Conservation (phyloP, 2,888 invertebrate species). For the Dorcus parallelipipedus region DNA sequence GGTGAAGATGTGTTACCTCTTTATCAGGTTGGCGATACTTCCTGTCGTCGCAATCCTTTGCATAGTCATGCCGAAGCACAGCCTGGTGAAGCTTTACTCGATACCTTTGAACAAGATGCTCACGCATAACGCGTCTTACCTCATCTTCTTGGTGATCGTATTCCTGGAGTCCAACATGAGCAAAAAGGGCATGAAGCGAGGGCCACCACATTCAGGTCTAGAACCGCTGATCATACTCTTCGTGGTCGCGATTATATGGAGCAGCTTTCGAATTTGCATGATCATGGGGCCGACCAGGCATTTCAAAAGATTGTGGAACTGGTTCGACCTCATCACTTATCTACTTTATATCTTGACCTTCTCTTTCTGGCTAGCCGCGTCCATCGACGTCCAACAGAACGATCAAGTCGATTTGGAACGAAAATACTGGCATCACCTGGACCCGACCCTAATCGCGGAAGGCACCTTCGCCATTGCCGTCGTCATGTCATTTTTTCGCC, state of each 20-base stretch:
- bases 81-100: slow-evolving; percentile 54
- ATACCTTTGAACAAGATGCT: slow-evolving; percentile 71
- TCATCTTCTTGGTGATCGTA: slow-evolving; percentile 62
- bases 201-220: slow-evolving; percentile 58
- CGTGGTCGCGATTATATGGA: slow-evolving; percentile 57
- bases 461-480: slow-evolving; percentile 64
- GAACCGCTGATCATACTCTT: slow-evolving; percentile 49
- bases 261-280: slow-evolving; percentile 55
- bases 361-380: slow-evolving; percentile 60
- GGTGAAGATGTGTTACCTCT: slow-evolving; percentile 33
- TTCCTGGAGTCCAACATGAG: slow-evolving; percentile 60
- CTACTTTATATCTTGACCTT: slow-evolving; percentile 59
- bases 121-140: slow-evolving; percentile 63
- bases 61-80: slow-evolving; percentile 48
- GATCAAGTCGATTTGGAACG: slow-evolving; percentile 55
- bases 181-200: slow-evolving; percentile 55
- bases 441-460: slow-evolving; percentile 64
- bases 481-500: slow-evolving; percentile 62
- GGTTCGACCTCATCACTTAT: slow-evolving; percentile 61
- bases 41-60: slow-evolving; percentile 50
- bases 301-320: slow-evolving; percentile 60
- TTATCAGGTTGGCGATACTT: slow-evolving; percentile 42
- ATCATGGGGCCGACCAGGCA: slow-evolving; percentile 57
- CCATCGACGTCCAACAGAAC: slow-evolving; percentile 50
- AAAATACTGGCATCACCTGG: slow-evolving; percentile 63